These are phyloP conservation scores for Cephalopholis sonnerati DNA, from an alignment of 2,113 vertebrate genomes.

Conservation along the genomic window DNA sequence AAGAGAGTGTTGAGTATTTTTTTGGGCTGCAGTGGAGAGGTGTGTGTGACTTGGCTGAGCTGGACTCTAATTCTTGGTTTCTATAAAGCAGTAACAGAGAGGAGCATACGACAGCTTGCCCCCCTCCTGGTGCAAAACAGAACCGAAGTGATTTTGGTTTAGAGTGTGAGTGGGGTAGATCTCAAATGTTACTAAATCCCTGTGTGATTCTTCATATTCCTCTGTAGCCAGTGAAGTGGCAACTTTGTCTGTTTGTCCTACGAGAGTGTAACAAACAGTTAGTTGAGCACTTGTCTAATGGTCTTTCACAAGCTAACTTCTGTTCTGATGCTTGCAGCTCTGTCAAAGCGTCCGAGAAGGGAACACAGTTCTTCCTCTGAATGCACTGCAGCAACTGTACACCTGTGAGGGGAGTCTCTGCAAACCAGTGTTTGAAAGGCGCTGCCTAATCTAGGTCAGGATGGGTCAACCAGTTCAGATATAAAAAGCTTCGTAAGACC, in stretches of 20 bases:
- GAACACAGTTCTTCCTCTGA: constrained; percentile 45
- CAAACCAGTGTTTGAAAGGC: constrained; percentile 18
- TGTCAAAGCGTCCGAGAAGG: constrained; percentile 32
- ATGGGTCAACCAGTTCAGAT: constrained; percentile 40
- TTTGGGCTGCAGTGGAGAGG: constrained; percentile 54
- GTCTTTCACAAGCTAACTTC: constrained; percentile 51
- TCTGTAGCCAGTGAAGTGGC: constrained; percentile 56
- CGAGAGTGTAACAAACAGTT: constrained; percentile 38
- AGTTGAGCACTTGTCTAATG: constrained; percentile 45
- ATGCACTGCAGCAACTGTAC: constrained; percentile 11
- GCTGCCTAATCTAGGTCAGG: constrained; percentile 35
- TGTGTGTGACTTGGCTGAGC: constrained; percentile 42
- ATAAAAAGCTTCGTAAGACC: constrained; percentile 52
- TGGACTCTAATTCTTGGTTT: constrained; percentile 66
- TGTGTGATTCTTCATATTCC: constrained; percentile 65
- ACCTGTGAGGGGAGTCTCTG: constrained; percentile 29
- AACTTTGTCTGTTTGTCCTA: constrained; percentile 47
- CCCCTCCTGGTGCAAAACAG: constrained; percentile 28
- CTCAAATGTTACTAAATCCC: constrained; percentile 62
- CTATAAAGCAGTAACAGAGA: constrained; percentile 51
- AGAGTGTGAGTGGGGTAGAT: constrained; percentile 43
- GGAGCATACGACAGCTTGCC: constrained; percentile 39
- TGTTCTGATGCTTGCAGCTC: constrained; percentile 49
- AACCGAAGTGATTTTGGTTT: constrained; percentile 35
- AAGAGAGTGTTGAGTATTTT: constrained; percentile 44